Evolutionary conservation across 2,888 invertebrate species (phyloP), one percentile per base, ranked within the genome.

Genomic region (Acrobasis repandana): DNA sequence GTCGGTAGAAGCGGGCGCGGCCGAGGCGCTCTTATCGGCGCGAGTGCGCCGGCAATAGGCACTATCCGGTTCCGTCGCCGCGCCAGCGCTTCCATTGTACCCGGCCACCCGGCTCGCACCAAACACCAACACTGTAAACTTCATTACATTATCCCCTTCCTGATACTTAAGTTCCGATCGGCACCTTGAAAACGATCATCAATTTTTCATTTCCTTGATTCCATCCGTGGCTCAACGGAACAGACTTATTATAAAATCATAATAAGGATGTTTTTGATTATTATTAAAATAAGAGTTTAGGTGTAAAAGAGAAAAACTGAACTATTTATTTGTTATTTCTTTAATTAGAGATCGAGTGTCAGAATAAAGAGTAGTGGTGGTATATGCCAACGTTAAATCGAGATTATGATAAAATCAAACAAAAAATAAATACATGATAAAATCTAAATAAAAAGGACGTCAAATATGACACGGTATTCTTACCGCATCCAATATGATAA

Each of bases 1-100:
- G 80, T 75, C 75, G 82, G 77, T 71, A 67, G 65, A 61, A 56
- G 59, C 61, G 69, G 48, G 36, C 38, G 68, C 66, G 67, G 73
- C 72, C 70, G 66, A 62, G 71, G 65, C 66, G 66, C 77, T 80
- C 85, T 90, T 90, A 90, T 91, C 90, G 84, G 82, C 78, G 73
- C 72, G 77, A 79, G 81, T 75, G 76, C 75, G 80, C 88, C 90
- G 90, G 91, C 91, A 90, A 91, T 92, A 87, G 90, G 86, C 87
- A 87, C 86, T 91, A 91, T 92, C 91, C 92, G 92, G 90, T 91
- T 91, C 90, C 90, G 90, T 82, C 82, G 80, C 67, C 76, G 82
- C 80, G 79, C 81, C 85, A 75, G 76, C 76, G 79, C 73, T 70
- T 73, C 79, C 73, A 86, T 89, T 90, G 89, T 88, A 76, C 78